Conservation (phyloP, 2,888 invertebrate genomes). For the Sminthurinus aureus region DNA sequence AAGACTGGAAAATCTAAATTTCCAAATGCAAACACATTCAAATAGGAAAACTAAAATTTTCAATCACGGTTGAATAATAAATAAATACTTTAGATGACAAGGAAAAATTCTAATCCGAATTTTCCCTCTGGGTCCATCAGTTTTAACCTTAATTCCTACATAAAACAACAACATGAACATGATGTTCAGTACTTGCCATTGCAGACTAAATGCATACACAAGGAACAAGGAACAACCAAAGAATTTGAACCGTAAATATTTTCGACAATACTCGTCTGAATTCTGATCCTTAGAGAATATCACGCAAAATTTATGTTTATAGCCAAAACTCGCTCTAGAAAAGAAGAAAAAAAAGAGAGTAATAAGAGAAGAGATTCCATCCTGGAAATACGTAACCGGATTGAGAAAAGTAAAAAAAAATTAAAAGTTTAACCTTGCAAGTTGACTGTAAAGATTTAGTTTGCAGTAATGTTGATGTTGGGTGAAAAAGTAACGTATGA, state of each 20-base stretch:
- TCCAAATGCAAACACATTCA: too few relatives aligned
- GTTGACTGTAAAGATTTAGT: neutral
- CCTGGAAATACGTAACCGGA: neutral
- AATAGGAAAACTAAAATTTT: neutral
- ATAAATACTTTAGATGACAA: neutral
- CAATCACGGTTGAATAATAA: neutral
- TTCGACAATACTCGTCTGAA: neutral
- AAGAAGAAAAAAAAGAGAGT: neutral
- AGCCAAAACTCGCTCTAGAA: neutral
- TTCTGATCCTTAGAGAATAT: neutral
- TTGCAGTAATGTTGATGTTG: neutral
- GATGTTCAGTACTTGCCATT: too few relatives aligned
- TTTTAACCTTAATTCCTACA: too few relatives aligned
- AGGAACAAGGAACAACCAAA: neutral
- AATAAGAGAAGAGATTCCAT: neutral
- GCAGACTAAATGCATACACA: too few relatives aligned
- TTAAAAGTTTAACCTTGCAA: neutral
- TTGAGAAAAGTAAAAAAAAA: neutral
- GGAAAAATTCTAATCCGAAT: neutral
- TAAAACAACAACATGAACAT: too few relatives aligned
- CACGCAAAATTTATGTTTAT: neutral
- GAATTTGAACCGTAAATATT: neutral
- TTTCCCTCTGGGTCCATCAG: too few relatives aligned
- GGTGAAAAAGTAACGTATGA: neutral
- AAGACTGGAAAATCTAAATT: too few relatives aligned